Evolutionary conservation across 2,113 vertebrate species (phyloP).

Genomic region (Rhea americana): DNA sequence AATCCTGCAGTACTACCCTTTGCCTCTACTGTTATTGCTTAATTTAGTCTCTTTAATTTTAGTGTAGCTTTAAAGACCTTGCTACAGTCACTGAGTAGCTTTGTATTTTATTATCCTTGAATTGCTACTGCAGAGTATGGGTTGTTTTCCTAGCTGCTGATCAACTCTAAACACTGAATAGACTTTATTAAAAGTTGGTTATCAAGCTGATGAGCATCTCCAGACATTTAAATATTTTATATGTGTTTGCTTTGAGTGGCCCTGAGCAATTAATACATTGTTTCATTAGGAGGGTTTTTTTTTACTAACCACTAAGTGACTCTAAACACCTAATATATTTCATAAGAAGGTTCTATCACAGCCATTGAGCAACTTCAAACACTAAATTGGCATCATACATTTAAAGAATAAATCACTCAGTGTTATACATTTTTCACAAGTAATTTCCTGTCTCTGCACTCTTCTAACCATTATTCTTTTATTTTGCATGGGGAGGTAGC

Average conservation of each 20-base stretch:
- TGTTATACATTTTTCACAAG: constrained; percentile 58
- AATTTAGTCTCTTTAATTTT: constrained; percentile 73
- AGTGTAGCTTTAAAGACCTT: constrained; percentile 56
- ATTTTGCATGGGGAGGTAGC: not conserved
- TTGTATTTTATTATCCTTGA: constrained; percentile 66
- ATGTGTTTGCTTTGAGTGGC: constrained; percentile 50
- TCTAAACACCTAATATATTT: constrained; percentile 73
- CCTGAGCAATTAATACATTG: constrained; percentile 64
- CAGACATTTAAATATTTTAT: constrained; percentile 72
- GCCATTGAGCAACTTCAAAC: constrained; percentile 67
- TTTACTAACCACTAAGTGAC: constrained; percentile 66
- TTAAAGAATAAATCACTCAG: constrained; percentile 46
- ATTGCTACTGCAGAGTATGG: constrained; percentile 62
- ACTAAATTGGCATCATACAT: constrained; percentile 57
- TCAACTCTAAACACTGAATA: constrained; percentile 65
- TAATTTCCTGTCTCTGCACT: constrained; percentile 62
- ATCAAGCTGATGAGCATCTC: constrained; percentile 68
- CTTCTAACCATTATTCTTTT: constrained; percentile 52
- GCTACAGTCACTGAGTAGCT: constrained; percentile 44
- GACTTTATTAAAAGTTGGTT: constrained; percentile 77
- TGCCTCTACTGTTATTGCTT: constrained; percentile 69
- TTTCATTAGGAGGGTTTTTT: constrained; percentile 58
- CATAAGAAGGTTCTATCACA: constrained; percentile 59
- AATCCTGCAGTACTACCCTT: constrained; percentile 69
- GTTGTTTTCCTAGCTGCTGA: constrained; percentile 69